phyloP scores from a whole-genome alignment of 2,888 invertebrate species.

The Zygothrica quintamaculata region DNA sequence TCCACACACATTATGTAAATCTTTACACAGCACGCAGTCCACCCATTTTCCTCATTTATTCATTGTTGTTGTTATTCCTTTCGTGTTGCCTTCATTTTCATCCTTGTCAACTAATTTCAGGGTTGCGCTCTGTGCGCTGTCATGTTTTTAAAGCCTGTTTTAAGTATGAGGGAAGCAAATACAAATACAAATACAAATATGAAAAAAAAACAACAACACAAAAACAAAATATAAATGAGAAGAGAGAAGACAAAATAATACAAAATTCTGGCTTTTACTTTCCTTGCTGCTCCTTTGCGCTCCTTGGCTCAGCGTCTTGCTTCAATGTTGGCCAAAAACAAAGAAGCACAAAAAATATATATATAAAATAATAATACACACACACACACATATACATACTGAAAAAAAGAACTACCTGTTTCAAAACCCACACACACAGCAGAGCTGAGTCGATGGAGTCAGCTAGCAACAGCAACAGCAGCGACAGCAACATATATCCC shows the following conservation, averaged over 20 bases:
- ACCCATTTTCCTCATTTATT: conserved; percentile 54
- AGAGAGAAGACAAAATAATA: conserved; percentile 13
- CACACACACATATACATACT: too few species aligned
- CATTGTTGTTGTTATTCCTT: conserved; percentile 11
- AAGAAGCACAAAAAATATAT: conserved; percentile 20
- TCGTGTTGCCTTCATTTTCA: conserved; percentile 42
- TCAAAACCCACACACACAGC: conserved; percentile 73
- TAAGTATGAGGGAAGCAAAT: too few species aligned
- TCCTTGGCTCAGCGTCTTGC: conserved; percentile 48
- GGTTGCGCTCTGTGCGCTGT: conserved; percentile 67
- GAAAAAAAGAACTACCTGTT: conserved; percentile 66
- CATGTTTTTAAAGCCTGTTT: conserved; percentile 78
- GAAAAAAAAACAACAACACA: conserved; percentile 2
- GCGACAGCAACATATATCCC: conserved; percentile 11
- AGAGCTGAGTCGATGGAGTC: conserved; percentile 18
- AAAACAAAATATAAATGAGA: too few species aligned
- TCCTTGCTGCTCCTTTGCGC: conserved; percentile 48
- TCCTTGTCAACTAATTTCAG: conserved; percentile 79
- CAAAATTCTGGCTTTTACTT: conserved; percentile 69
- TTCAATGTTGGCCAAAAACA: conserved; percentile 76
- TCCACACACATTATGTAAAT: conserved; percentile 73
- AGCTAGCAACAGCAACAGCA: conserved; percentile 30
- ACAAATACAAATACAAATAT: conserved; percentile 1
- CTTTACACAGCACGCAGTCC: conserved; percentile 74
- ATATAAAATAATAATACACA: too few species aligned